Evolutionary conservation across 2,113 vertebrate genomes (phyloP), one percentile per base, ranked within the genome.

Genomic region (Oncorhynchus kisutch): DNA sequence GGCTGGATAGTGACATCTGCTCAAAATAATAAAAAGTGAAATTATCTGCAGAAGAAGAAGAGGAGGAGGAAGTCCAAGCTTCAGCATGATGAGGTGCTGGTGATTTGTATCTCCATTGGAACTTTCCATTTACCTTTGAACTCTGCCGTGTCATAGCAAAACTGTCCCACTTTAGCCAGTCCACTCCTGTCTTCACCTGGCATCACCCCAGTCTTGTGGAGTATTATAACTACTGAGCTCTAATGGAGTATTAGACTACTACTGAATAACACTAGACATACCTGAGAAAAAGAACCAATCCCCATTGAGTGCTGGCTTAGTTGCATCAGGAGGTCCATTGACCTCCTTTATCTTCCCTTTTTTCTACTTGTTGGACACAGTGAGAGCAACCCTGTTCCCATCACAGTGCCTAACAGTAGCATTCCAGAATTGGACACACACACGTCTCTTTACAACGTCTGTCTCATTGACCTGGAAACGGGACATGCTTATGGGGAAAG

Each of bases 371-470:
- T 31, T 72, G 54, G 59, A 71, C 59, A 68, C 49, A 73, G 27
- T 29, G 6, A 67, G 78, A 66, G 78, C 73, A 78, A 74, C 81
- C 1, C 14, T 65, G 54, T 70, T 78, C 34, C 39, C 67, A 73
- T 66, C 8, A 25, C 24, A 13, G 24, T 49, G 60, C 54, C 48
- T n/a, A 71, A 54, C 70, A 25, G 48, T 22, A 80, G 81, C 78
- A 48, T 70, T 48, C 11, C 65, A 73, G 80, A 66, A 81, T 9
- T 9, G 39, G 39, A 45, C 31, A 73, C 65, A 22, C 18, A 25
- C 39, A 18, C 45, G 70, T 54, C 51, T 54, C 51, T 54, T 14
- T 54, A 54, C 18, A 16, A 54, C 16, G 16, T 54, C 39, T 45
- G 39, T 45, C 51, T 54, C 51, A 4, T 54, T 18, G 14, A 54